phyloP scores from a whole-genome alignment of 2,113 vertebrate species.

The Entelurus aequoreus region DNA sequence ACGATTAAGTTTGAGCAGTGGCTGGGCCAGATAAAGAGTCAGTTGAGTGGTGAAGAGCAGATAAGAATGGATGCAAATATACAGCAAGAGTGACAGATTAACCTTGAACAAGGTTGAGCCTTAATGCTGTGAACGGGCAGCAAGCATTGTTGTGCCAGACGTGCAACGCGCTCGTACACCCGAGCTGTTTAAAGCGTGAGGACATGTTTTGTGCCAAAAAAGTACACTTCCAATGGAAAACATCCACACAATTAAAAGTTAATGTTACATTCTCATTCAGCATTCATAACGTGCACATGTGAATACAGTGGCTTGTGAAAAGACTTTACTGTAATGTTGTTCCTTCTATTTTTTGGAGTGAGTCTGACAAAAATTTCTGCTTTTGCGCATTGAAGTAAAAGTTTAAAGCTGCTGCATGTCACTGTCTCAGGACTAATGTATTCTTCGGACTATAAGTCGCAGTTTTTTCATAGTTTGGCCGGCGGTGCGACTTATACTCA shows the following conservation, averaged over 20 bases:
- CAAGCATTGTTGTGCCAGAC: slow-evolving; percentile 34
- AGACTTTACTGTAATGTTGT: neutral
- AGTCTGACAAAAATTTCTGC: too few relatives aligned
- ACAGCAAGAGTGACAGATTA: slow-evolving; percentile 75
- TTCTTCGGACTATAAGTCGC: too few relatives aligned
- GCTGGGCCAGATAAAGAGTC: slow-evolving; percentile 57
- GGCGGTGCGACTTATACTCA: too few relatives aligned
- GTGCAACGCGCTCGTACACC: slow-evolving; percentile 4
- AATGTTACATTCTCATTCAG: neutral
- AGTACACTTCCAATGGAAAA: neutral
- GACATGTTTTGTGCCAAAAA: neutral
- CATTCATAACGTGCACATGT: neutral
- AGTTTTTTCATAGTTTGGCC: too few relatives aligned
- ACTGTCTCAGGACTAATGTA: too few relatives aligned
- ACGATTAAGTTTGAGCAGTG: slow-evolving; percentile 67
- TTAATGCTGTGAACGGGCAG: slow-evolving; percentile 51
- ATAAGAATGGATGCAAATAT: slow-evolving; percentile 78
- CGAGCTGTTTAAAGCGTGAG: neutral
- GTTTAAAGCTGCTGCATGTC: neutral
- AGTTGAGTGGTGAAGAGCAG: slow-evolving; percentile 68
- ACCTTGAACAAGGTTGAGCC: slow-evolving; percentile 74
- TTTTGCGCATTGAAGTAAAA: neutral
- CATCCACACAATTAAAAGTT: neutral
- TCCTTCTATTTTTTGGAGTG: neutral
- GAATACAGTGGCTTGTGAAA: neutral